Conservation (phyloP, 2,888 invertebrate species). For the Xanthorhoe spadicearia region DNA sequence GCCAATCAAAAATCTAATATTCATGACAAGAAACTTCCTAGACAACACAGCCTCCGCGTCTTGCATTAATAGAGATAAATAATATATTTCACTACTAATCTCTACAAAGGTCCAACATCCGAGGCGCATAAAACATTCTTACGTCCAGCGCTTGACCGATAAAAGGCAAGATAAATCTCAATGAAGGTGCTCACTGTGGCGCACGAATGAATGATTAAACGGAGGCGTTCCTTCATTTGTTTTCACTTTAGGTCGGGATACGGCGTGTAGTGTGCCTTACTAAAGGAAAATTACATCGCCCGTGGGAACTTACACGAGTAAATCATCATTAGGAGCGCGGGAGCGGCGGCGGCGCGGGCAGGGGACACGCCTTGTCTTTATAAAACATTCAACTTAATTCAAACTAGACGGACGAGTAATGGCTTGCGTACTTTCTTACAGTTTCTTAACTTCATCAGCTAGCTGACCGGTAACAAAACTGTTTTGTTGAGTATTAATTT, state of each 20-base stretch:
- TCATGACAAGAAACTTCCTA: constrained; percentile 15
- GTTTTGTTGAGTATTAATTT: constrained; percentile 17
- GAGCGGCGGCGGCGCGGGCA: constrained; percentile 47
- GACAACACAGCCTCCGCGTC: constrained; percentile 15
- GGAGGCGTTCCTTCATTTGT: constrained; percentile 78
- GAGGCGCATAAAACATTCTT: constrained; percentile 38
- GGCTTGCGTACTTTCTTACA: constrained; percentile 42
- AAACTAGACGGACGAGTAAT: constrained; percentile 72
- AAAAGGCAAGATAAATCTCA: constrained; percentile 75
- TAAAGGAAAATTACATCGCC: constrained; percentile 80
- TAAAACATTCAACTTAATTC: constrained; percentile 81
- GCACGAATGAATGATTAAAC: constrained; percentile 80
- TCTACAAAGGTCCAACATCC: constrained; percentile 38
- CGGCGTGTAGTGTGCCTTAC: constrained; percentile 63
- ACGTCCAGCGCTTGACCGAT: constrained; percentile 58
- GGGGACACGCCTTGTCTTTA: constrained; percentile 76
- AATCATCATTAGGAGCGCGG: constrained; percentile 76
- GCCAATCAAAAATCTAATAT: constrained; percentile 2
- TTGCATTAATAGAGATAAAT: constrained; percentile 40
- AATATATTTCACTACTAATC: constrained; percentile 41
- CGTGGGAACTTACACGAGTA: constrained; percentile 73
- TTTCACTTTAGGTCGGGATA: constrained; percentile 77
- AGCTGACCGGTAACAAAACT: constrained; percentile 14
- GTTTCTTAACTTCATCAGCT: constrained; percentile 30
- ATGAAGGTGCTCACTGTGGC: constrained; percentile 65